Evolutionary conservation across 1,140 invertebrate genomes (phyloP), one percentile per base, ranked within the genome.

Genomic region (Psix sp.): DNA sequence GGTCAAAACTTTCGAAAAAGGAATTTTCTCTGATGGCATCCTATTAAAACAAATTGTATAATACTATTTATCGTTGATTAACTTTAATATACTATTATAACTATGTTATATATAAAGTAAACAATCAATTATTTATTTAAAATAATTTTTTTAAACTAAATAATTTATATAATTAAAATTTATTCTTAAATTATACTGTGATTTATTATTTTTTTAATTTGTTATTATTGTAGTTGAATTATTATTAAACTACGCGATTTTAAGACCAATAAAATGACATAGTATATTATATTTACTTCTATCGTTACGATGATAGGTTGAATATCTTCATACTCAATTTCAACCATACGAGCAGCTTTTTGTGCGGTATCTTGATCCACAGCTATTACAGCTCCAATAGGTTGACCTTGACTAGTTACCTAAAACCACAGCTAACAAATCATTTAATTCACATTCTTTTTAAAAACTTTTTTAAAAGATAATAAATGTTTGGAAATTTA

Each of bases 291-390:
- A 38, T 14, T 38, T 87, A 88, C 90, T 82, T 96, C 92, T 48
- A 97, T 95, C 2, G 94, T 94, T 38, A 98, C 85, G 43, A 97
- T 93, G 2, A 93, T 82, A 0, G 94, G 94, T 29, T 89, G 57
- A 7, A 94, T 66, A 59, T 93, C 90, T 82, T 95, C 91, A 78
- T 96, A 96, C 14, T 89, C 86, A 2, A 96, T 86, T 81, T 91
- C 89, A 1, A 97, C 94, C 63, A 91, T 77, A 76, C 90, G 90
- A 7, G 93, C 91, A 16, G 94, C 95, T 83, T 89, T 90, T 81
- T 94, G 92, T 0, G 95, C 94, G 9, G 89, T 90, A 7, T 77
- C 78, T 87, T 95, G 93, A 82, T 92, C 89, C 10, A 88, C 88
- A 0, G 94, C 95, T 6, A 95, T 87, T 40, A 97, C 87, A 14